Evolutionary conservation across 2,888 invertebrate genomes (phyloP).

Genomic region (Sarcophaga caerulescens): DNA sequence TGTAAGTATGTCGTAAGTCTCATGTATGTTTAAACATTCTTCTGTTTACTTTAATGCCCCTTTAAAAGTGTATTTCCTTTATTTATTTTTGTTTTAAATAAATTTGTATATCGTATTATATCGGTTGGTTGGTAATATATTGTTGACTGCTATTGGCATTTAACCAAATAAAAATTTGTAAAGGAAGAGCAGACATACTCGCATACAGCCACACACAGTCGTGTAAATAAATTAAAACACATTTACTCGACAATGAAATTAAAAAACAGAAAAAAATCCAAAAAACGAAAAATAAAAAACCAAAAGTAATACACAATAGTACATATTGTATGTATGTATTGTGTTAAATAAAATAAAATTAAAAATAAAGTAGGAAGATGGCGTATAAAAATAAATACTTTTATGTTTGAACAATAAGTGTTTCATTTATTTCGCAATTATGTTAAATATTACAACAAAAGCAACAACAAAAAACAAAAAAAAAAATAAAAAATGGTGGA

Average conservation of each 20-base stretch:
- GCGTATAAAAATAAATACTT: conserved; percentile 37
- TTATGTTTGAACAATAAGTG: conserved; percentile 61
- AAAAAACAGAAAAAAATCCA: conserved; percentile 14
- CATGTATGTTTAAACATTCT: conserved; percentile 33
- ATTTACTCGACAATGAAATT: conserved; percentile 60
- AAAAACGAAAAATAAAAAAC: conserved; percentile 5
- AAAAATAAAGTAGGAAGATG: neutral
- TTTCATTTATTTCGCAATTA: conserved; percentile 62
- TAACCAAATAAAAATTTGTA: conserved; percentile 10
- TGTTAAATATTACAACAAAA: conserved; percentile 38
- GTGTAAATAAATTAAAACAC: conserved; percentile 57
- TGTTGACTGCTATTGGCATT: conserved; percentile 59
- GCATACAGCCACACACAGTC: neutral
- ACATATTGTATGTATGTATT: neutral
- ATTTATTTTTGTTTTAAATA: conserved; percentile 44
- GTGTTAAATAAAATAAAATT: neutral
- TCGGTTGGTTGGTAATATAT: conserved; percentile 57
- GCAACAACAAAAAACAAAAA: too few species aligned
- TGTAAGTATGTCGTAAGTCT: too few species aligned
- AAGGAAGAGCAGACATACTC: neutral
- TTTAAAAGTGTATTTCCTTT: conserved; percentile 29
- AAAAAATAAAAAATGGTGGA: too few species aligned
- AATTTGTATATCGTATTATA: conserved; percentile 46
- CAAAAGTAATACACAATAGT: conserved; percentile 25
- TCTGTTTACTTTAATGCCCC: conserved; percentile 48